phyloP scores from a whole-genome alignment of 2,113 vertebrate species.

The Chauna torquata region DNA sequence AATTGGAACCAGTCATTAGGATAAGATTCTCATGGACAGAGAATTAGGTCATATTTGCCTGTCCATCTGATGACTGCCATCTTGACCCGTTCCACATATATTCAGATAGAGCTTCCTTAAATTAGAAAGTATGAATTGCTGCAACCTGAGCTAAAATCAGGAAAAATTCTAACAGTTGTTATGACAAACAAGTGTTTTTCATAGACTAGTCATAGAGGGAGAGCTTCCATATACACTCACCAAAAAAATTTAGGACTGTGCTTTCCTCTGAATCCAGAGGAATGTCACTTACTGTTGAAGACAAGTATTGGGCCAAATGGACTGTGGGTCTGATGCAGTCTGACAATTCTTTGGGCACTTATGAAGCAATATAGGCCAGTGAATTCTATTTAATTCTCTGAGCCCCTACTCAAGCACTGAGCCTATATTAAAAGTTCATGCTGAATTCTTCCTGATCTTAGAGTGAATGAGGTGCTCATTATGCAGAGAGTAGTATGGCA shows the following conservation, averaged over 20 bases:
- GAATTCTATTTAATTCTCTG: background rate
- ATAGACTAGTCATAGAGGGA: background rate
- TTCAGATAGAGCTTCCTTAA: background rate
- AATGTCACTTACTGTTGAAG: fast-evolving
- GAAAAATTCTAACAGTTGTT: background rate
- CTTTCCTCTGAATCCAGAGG: background rate
- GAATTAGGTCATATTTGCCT: background rate
- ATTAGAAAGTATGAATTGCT: background rate
- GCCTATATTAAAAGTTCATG: background rate
- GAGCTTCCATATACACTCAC: background rate
- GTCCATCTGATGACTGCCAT: background rate
- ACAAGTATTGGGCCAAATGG: background rate
- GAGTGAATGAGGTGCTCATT: background rate
- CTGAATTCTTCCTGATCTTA: background rate
- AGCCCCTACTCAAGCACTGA: background rate
- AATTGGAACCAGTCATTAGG: background rate
- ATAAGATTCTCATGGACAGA: background rate
- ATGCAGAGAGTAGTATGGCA: background rate
- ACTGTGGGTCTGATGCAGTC: background rate
- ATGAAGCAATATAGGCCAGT: background rate
- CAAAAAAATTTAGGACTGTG: background rate
- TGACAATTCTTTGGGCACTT: background rate
- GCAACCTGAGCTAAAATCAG: background rate
- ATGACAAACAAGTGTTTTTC: background rate
- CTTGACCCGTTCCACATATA: background rate